Conservation (phyloP, 2,797 vertebrate genomes). For the Ptychobarbus kaznakovi region DNA sequence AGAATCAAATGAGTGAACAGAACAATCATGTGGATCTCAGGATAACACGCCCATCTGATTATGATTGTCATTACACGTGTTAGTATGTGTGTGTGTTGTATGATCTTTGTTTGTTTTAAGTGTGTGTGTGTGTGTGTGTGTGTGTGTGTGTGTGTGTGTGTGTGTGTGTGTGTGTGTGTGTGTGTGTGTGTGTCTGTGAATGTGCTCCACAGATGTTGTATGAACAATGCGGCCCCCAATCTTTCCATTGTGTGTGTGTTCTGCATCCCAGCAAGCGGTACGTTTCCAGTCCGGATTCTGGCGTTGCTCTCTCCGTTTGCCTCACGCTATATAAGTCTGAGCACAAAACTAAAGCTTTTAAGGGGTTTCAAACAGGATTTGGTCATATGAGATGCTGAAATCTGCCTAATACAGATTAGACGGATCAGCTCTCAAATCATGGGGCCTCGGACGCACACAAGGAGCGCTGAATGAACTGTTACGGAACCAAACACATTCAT, state of each 20-base stretch:
- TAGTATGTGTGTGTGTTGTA: background rate
- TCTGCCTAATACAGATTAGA: conserved; percentile 16
- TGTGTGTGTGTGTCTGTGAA: conserved; percentile 21
- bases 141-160: background rate
- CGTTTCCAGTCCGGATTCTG: conserved; percentile 15
- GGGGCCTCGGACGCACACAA: background rate
- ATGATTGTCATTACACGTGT: background rate
- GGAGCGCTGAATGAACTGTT: background rate
- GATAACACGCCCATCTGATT: background rate
- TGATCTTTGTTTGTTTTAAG: conserved; percentile 18
- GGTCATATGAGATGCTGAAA: conserved; percentile 25
- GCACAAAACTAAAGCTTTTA: background rate
- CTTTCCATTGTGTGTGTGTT: conserved; percentile 25
- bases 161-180: conserved; percentile 11
- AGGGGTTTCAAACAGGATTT: conserved; percentile 8
- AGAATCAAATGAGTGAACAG: background rate
- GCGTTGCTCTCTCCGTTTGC: background rate
- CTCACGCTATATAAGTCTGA: background rate
- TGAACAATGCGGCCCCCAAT: conserved; percentile 41
- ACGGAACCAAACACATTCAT: background rate
- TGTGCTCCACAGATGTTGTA: conserved; percentile 47
- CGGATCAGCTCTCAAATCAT: conserved; percentile 14
- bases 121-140: background rate
- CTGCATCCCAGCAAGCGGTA: background rate
- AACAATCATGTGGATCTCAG: background rate